Conservation (phyloP, 1,140 invertebrate species). For the Caerostris extrusa region DNA sequence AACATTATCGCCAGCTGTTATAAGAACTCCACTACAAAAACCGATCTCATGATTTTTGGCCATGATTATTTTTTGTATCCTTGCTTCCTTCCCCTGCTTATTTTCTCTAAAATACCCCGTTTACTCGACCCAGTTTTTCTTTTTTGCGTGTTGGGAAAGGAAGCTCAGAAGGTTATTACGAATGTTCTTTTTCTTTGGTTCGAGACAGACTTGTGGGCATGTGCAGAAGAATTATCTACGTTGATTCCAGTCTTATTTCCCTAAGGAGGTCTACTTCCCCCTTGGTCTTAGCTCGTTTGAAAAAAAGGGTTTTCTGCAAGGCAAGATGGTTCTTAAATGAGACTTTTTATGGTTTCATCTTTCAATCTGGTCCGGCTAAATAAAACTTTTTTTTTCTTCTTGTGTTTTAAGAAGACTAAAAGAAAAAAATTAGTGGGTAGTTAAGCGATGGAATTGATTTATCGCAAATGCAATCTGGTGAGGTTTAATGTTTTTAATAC, state of each 20-base stretch:
- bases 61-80: slow-evolving; percentile 35
- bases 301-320: neutral
- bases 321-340: neutral
- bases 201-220: neutral
- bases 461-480: too few species aligned
- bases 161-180: slow-evolving; percentile 28
- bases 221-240: slow-evolving; percentile 23
- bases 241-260: slow-evolving; percentile 48
- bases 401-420: too few species aligned
- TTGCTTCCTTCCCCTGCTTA: neutral
- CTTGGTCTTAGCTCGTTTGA: neutral
- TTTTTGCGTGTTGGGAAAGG: neutral
- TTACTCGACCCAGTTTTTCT: slow-evolving; percentile 19
- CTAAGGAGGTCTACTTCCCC: neutral
- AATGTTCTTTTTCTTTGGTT: slow-evolving; percentile 4
- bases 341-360: neutral
- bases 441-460: too few species aligned
- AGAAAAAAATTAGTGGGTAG: too few species aligned
- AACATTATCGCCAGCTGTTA: slow-evolving; percentile 44
- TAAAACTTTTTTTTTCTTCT: neutral
- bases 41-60: slow-evolving; percentile 23
- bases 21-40: slow-evolving; percentile 32
- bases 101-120: neutral
- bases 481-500: too few species aligned
- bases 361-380: neutral